Base-by-base conservation (phyloP, 1,140 invertebrate species). In the Wasmannia auropunctata region DNA sequence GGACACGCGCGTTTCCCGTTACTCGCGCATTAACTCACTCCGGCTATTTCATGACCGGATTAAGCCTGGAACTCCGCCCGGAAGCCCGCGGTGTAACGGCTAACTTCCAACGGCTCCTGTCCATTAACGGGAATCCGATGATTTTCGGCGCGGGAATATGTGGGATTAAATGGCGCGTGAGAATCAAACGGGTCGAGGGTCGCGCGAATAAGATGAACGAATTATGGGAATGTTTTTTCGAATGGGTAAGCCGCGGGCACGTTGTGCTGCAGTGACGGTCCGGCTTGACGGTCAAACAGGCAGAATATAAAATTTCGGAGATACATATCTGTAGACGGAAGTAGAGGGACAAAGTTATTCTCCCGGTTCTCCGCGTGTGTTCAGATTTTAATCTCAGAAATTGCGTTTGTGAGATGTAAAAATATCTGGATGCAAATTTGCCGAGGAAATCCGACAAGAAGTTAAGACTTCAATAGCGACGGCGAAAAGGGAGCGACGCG, bases 1-100 rank as follows among this genome's bases (percentile, higher is more conserved):
- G 3, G 37, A 46, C 46, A n/a, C 70, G 22, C 69, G 51, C 65
- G 67, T 31, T 72, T 72, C 65, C 25, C 69, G 54, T 81, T 79
- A 67, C 60, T 79, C 28, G 60, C 14, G 43, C 62, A 67, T 80
- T 56, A 83, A 58, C 54, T 70, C 67, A n/a, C n/a, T n/a, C 22
- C n/a, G n/a, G 51, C 54, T 43, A 69, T 83, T 83, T 83, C 79
- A 60, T 74, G 54, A 31, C 8, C 51, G 5, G 67, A 83, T 72
- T 83, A 83, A 11, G n/a, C 37, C 25, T 22, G 43, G 2, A 43
- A 63, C 67, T 56, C 25, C 25, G 31, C 72, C n/a, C 25, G 25
- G 22, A 43, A 81, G 19, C 19, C 14, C n/a, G 19, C 8, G 69
- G 14, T 28, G 25, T 22, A 43, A 3, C n/a, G n/a, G n/a, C 28